phyloP scores from a whole-genome alignment of 1,140 invertebrate genomes.

The Neodiprion lecontei region DNA sequence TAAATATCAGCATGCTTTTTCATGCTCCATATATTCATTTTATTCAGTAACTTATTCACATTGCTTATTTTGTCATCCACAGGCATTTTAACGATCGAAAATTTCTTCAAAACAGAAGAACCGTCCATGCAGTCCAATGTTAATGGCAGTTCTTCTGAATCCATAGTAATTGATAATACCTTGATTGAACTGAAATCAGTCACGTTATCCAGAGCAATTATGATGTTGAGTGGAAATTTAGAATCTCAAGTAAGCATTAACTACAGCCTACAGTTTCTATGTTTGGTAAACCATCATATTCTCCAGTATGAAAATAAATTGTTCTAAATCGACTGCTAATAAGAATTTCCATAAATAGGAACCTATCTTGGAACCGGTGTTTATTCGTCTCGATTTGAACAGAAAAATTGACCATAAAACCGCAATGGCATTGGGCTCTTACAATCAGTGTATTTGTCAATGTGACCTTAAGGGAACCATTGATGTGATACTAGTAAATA shows the following conservation, averaged over 20 bases:
- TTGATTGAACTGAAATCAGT: slow-evolving; percentile 72
- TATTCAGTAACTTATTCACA: too few relatives aligned
- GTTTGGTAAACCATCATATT: slow-evolving; percentile 5
- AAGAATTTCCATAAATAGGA: slow-evolving; percentile 61
- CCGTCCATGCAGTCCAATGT: slow-evolving; percentile 40
- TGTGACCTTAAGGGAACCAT: slow-evolving; percentile 74
- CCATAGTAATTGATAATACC: slow-evolving; percentile 73
- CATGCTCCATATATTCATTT: too few relatives aligned
- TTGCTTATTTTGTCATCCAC: slow-evolving; percentile 21
- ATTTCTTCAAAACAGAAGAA: slow-evolving; percentile 77
- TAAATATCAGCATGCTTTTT: too few relatives aligned
- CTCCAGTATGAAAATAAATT: slow-evolving; percentile 11
- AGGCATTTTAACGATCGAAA: slow-evolving; percentile 79
- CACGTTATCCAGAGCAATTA: slow-evolving; percentile 74
- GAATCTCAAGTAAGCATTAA: slow-evolving; percentile 69
- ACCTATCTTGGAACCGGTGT: slow-evolving; percentile 78
- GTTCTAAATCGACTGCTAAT: not conserved
- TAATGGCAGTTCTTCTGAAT: slow-evolving; percentile 34
- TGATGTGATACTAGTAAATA: slow-evolving; percentile 71
- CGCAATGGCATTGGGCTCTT: slow-evolving; percentile 39
- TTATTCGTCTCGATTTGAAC: slow-evolving; percentile 76
- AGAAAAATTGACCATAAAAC: slow-evolving; percentile 61
- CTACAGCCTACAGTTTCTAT: slow-evolving; percentile 19
- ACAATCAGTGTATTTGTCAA: slow-evolving; percentile 47
- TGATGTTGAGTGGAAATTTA: slow-evolving; percentile 72